Evolutionary conservation across 2,113 vertebrate genomes (phyloP), one percentile per base, ranked within the genome.

Genomic region (Labeo rohita): DNA sequence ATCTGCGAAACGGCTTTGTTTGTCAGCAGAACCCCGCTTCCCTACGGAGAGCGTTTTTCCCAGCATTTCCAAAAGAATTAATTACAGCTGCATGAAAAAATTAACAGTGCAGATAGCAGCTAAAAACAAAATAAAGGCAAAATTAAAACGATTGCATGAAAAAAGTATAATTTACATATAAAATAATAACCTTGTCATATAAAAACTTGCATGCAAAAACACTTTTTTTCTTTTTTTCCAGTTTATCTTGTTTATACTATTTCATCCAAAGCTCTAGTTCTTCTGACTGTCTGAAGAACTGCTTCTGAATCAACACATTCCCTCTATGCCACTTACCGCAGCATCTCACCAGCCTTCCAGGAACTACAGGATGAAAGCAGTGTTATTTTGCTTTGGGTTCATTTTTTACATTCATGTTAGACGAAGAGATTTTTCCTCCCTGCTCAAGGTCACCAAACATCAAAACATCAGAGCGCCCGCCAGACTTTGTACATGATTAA

Each of bases 401-500:
- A n/a, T 47, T 47, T 47, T 45, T 47, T 73, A 54, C 12, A 34
- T 77, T 77, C 5, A 77, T 36, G 28, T 54, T 8, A 28, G 74
- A 28, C 13, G 3, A 61, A 80, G 36, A 80, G 34, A 63, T 59
- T 63, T 23, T 13, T 66, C 28, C 16, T 68, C 61, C 50, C 50
- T 59, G 9, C 54, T 79, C 52, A 80, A 80, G 34, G 78, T 63
- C 56, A 63, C 36, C 56, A 80, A 63, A 43, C 65, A 80, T 36
- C 39, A 28, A 45, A 80, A 47, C 43, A 82, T 43, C 56, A 63
- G 78, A 9, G 1, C 21, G 4, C 9, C 77, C 39, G 2, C 12
- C 39, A 63, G 68, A 52, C 65, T 83, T 49, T 23, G 47, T 13
- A 61, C 78, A 83, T 72, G 83, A 80, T 54, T 49, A 66, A 28